These are phyloP conservation scores for Suncus etruscus DNA, from an alignment of 2,113 vertebrate species.

Conservation along the genomic window DNA sequence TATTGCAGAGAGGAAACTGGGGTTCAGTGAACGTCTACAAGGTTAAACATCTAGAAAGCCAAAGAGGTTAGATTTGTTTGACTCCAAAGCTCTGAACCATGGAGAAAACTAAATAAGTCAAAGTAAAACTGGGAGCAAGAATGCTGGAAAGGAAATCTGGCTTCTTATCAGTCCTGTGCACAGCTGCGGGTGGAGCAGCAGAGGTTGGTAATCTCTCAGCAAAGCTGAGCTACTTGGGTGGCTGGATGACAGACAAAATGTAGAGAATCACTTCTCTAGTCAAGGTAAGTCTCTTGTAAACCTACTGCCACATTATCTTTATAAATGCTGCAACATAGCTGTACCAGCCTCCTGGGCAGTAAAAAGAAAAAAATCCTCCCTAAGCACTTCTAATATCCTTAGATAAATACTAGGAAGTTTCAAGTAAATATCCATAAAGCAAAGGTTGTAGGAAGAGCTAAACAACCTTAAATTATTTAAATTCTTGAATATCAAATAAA, in stretches of 20 bases:
- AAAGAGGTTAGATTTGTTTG: constrained; percentile 5
- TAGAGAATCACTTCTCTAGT: constrained; percentile 3
- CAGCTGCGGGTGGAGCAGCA: neutral
- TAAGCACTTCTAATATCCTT: constrained; percentile 72
- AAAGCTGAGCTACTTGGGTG: neutral
- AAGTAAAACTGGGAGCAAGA: neutral
- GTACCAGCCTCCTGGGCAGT: constrained; percentile 56
- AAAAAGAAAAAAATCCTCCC: constrained; percentile 64
- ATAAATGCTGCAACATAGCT: constrained; percentile 38
- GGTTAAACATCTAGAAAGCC: neutral
- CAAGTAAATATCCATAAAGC: constrained; percentile 79
- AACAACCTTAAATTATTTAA: constrained; percentile 80
- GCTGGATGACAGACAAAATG: constrained; percentile 1
- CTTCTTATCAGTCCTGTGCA: constrained; percentile 12
- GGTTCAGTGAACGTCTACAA: neutral
- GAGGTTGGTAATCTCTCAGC: neutral
- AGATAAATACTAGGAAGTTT: constrained; percentile 76
- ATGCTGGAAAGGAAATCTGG: neutral
- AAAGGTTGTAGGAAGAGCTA: constrained; percentile 75
- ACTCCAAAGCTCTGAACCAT: neutral
- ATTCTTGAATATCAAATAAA: constrained; percentile 78
- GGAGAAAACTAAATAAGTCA: neutral
- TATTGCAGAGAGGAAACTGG: constrained; percentile 36
- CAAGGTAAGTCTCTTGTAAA: constrained; percentile 11
- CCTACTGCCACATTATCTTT: constrained; percentile 47